Evolutionary conservation across 2,888 invertebrate genomes (phyloP), one percentile per base, ranked within the genome.

Genomic region (Plusia festucae): DNA sequence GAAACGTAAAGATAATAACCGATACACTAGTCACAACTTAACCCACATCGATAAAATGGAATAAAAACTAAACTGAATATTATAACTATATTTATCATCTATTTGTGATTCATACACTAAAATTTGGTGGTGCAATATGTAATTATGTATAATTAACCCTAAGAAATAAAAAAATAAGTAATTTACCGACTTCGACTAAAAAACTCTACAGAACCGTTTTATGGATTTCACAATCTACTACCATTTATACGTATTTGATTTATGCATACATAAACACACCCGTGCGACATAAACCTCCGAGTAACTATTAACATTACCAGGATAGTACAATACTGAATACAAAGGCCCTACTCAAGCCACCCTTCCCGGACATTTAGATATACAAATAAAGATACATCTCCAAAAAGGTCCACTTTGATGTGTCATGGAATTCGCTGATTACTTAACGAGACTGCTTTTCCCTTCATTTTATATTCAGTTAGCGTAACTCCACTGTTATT

Each of bases 401-500:
- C 44, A 53, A 27, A 27, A 30, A 44, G 20, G 46, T 44, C 20
- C 44, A 53, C 53, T 60, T 30, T 53, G 60, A 27, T 60, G 16
- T 54, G n/a, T 30, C 44, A n/a, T 27, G 27, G 56, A 18, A 44
- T 71, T 63, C 55, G 46, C 54, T 55, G 54, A 55, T 65, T 70
- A 27, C 16, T 40, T 53, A 75, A 71, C 52, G 51, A 68, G 52
- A 54, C 34, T 32, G 22, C 54, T 60, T 57, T 56, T 22, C 70
- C 27, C 13, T 54, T 34, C 46, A 51, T 52, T 76, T 40, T 59
- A n/a, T 60, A 67, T 73, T 76, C 77, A 57, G 56, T 30, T 34
- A 55, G 67, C 73, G 67, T 57, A 67, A 30, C 53, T 59, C 24
- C 34, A 24, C 62, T 61, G 59, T 76, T 76, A 76, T 73, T 71